phyloP scores from a whole-genome alignment of 1,140 invertebrate genomes.

The Drosophila pseudoobscura region DNA sequence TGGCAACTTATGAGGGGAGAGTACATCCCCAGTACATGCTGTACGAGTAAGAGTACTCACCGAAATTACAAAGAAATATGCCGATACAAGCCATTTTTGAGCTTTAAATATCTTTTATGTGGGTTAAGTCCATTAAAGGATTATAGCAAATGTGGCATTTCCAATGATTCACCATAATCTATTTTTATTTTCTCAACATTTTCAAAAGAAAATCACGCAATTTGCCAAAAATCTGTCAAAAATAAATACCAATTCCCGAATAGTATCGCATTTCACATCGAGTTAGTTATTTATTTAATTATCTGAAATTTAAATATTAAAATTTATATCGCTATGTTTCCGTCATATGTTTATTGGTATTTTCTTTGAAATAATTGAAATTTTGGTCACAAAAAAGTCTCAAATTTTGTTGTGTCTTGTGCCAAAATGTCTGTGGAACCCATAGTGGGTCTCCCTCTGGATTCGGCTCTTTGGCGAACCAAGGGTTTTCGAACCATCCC shows the following conservation, averaged over 20 bases:
- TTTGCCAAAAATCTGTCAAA: no score
- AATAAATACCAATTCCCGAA: no score
- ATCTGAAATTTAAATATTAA: no score
- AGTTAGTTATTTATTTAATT: neutral
- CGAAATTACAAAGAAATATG: neutral
- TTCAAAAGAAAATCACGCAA: no score
- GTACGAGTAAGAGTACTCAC: no score
- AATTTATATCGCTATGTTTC: no score
- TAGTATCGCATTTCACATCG: neutral
- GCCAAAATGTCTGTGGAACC: constrained; percentile 37
- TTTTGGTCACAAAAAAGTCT: no score
- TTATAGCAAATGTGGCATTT: neutral
- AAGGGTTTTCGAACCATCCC: neutral
- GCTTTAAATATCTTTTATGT: constrained; percentile 7
- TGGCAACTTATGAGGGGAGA: constrained; percentile 2
- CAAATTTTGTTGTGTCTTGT: neutral
- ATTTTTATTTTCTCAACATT: no score
- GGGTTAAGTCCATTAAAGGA: neutral
- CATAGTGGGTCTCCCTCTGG: no score
- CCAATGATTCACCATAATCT: no score
- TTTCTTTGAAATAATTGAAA: no score
- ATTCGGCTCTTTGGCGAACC: neutral
- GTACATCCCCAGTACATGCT: constrained; percentile 17
- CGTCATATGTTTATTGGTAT: no score
- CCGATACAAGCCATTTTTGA: constrained; percentile 13